A percentile compares a stretch with the other conserved stretches of the same genome.
Conservation (phyloP, 2,888 invertebrate genomes). For the Aleiodes testaceus region DNA sequence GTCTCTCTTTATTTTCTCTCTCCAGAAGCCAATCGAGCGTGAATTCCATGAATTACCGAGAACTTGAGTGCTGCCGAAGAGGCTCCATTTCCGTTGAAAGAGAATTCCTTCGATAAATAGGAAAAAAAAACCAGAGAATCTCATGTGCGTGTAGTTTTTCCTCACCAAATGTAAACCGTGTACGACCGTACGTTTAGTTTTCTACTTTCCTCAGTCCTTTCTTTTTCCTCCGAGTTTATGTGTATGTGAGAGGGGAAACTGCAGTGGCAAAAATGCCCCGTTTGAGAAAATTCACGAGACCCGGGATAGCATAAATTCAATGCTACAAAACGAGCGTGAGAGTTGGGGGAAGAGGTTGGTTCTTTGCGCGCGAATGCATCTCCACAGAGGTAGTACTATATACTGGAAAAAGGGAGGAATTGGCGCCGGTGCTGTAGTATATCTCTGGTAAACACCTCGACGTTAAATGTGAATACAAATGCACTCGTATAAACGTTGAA, state of each 20-base stretch:
- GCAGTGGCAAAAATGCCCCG: slow-evolving; percentile 20
- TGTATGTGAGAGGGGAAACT: slow-evolving; percentile 1
- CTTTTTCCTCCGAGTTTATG: neutral
- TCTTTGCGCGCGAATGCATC: slow-evolving; percentile 18
- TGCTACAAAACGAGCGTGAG: slow-evolving; percentile 25
- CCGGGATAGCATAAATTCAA: slow-evolving; percentile 29
- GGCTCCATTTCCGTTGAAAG: slow-evolving; percentile 1
- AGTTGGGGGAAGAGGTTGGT: neutral
- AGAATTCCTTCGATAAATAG: neutral
- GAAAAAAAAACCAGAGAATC: too few relatives aligned
- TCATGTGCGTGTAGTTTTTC: slow-evolving; percentile 4
- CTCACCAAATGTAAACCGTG: neutral
- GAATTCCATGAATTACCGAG: slow-evolving; percentile 10
- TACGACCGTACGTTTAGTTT: slow-evolving; percentile 5
- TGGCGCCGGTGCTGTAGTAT: neutral
- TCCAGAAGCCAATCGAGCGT: neutral
- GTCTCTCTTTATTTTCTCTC: slow-evolving; percentile 1
- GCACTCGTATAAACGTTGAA: neutral
- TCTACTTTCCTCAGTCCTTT: neutral
- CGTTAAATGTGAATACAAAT: neutral
- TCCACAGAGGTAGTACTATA: neutral
- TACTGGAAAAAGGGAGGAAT: neutral
- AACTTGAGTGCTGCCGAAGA: neutral
- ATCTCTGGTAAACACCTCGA: neutral
- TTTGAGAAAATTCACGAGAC: slow-evolving; percentile 33